phyloP scores from a whole-genome alignment of 30 jellyfish, hydroid and myxozoan species.

The Mastigias papua region DNA sequence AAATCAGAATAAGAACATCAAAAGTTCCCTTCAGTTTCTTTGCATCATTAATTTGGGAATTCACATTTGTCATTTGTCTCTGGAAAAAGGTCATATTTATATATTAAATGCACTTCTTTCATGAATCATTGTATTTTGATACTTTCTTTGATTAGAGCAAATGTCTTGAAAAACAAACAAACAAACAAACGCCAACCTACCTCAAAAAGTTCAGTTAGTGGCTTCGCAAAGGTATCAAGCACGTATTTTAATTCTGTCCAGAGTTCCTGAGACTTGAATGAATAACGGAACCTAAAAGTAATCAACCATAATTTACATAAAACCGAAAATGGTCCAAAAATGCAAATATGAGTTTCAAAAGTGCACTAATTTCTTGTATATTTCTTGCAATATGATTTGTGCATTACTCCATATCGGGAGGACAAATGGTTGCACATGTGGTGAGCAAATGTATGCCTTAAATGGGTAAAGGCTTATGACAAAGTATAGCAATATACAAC shows the following conservation, averaged over 20 bases:
- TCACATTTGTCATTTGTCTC: conserved; percentile 66
- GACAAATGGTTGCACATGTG: too few species aligned
- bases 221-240: conserved; percentile 90
- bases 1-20: conserved; percentile 74
- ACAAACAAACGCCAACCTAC: conserved; percentile 25
- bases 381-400: too few species aligned
- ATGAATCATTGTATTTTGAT: too few species aligned
- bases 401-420: too few species aligned
- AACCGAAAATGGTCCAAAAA: too few species aligned
- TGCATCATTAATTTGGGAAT: conserved; percentile 41
- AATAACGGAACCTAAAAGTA: conserved; percentile 86
- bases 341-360: not conserved
- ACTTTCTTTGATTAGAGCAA: too few species aligned
- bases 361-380: not conserved
- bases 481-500: too few species aligned
- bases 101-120: too few species aligned
- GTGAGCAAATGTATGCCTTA: too few species aligned
- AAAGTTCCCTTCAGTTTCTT: conserved; percentile 70
- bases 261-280: conserved; percentile 93
- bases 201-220: conserved; percentile 85
- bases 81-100: not conserved
- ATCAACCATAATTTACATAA: too few species aligned
- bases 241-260: conserved; percentile 93
- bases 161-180: not conserved
- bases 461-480: too few species aligned